Base-by-base conservation (phyloP, 2,888 invertebrate genomes). In the Erebia ligea region DNA sequence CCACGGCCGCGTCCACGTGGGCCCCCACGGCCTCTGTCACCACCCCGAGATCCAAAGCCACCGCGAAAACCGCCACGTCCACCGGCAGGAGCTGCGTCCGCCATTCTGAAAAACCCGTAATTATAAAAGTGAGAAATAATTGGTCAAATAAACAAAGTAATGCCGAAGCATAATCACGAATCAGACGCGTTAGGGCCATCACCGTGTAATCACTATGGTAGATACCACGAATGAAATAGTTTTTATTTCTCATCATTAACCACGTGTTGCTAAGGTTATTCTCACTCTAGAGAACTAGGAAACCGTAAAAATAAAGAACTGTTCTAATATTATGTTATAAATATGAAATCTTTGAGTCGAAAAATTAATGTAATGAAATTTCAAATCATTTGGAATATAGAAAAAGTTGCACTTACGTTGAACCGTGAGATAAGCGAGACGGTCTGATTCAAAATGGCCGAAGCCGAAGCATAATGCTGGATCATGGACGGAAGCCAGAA, bases 41-140 rank as follows among this genome's bases (percentile, higher is more conserved):
- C 95, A 73, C 96, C 96, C 75, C 96, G 95, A 79, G 95, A 94
- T 80, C 98, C 98, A 94, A 97, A 97, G 84, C 98, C 97, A 85
- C 96, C 97, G 85, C 98, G 96, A 90, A 97, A 97, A 90, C 97
- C 97, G 94, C 98, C 97, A 94, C 98, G 97, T 92, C 95, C 96
- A 95, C 96, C 96, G 98, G 98, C 98, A 96, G 98, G 98, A 97
- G 98, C 98, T 95, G 98, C 96, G 97, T 98, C 98, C 97, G 98
- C 98, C 98, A 98, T 98, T 95, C 96, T 97, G 81, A 0, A 86
- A 87, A 77, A 13, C 11, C 42, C 45, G 13, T 45, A 45, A 52
- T 69, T 50, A 50, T 69, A 42, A n/a, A 21, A 45, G 61, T 11
- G 34, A 10, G 15, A 56, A n/a, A 59, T 13, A 11, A 19, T 21